phyloP scores from a whole-genome alignment of 1,140 invertebrate species.

The Teleopsis dalmanni region DNA sequence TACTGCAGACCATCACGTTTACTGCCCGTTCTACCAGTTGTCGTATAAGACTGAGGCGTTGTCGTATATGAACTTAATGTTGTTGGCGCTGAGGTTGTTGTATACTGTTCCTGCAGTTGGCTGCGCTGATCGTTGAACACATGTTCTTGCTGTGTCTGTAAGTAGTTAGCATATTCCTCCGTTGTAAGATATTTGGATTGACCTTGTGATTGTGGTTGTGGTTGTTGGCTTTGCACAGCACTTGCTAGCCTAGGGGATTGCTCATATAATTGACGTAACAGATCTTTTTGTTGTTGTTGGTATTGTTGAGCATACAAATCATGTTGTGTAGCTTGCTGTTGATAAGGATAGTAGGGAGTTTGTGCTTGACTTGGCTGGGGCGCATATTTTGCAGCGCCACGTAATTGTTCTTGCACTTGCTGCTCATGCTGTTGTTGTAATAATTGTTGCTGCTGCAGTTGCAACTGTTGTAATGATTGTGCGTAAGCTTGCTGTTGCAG shows the following conservation, averaged over 20 bases:
- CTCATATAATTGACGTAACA: conserved; percentile 25
- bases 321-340: conserved; percentile 29
- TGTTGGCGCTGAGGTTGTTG: background rate
- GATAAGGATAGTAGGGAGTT: conserved; percentile 25
- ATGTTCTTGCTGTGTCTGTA: conserved; percentile 3
- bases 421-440: conserved; percentile 5
- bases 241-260: background rate
- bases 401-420: conserved; percentile 5
- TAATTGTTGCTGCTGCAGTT: conserved; percentile 13
- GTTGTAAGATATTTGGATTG: conserved; percentile 2
- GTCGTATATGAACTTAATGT: background rate
- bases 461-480: conserved; percentile 11
- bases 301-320: conserved; percentile 22
- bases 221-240: background rate
- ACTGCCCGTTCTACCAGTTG: conserved; percentile 10
- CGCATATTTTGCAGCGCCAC: background rate
- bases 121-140: conserved; percentile 1
- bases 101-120: background rate
- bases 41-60: conserved; percentile 2
- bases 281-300: conserved; percentile 23
- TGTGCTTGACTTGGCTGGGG: background rate
- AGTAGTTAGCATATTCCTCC: conserved; percentile 3
- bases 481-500: conserved; percentile 5
- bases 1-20: conserved; percentile 19
- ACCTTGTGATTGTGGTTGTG: background rate